Base-by-base conservation (phyloP, 2,888 invertebrate genomes). In the Selenia dentaria region DNA sequence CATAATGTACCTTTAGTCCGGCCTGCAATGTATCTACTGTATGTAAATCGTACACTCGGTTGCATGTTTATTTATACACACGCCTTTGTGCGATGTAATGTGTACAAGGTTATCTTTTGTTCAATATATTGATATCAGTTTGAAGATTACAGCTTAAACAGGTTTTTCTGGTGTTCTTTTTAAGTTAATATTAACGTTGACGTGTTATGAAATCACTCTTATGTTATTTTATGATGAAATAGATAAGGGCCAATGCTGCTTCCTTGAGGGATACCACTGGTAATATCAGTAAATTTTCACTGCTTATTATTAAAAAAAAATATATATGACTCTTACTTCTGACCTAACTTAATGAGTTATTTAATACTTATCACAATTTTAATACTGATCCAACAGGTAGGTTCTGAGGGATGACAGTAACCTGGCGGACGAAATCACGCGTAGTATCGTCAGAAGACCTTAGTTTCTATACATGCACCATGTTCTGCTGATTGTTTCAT, bases 71-170 rank as follows among this genome's bases (percentile, higher is more conserved):
- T 70, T 51, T 67, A 71, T 64, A 35, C 24, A 34, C 67, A 66
- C 56, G 59, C 62, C 64, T 67, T 64, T 67, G 70, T 72, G 46
- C 52, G 43, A 36, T 53, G 44, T 52, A 57, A 47, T 55, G 55
- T 42, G 51, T 53, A 50, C 76, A 71, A 74, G 76, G 76, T 60
- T 62, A 50, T 42, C 59, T 61, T 70, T 73, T 71, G 74, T 74
- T 57, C 51, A 53, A 42, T 49, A 46, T 46, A 54, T 53, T 52
- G 37, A 59, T 64, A 60, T 59, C 61, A 39, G 59, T 60, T 60
- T 66, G 55, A 59, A 58, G 59, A 65, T 67, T 62, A 67, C 36
- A 27, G 25, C 54, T 36, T 18, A 52, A 51, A 51, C 50, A 33
- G 32, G 44, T 43, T 48, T 48, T 51, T 39, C 49, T 42, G 41